Evolutionary conservation across 1,140 invertebrate genomes (phyloP).

Genomic region (Drosophila navojoa): DNA sequence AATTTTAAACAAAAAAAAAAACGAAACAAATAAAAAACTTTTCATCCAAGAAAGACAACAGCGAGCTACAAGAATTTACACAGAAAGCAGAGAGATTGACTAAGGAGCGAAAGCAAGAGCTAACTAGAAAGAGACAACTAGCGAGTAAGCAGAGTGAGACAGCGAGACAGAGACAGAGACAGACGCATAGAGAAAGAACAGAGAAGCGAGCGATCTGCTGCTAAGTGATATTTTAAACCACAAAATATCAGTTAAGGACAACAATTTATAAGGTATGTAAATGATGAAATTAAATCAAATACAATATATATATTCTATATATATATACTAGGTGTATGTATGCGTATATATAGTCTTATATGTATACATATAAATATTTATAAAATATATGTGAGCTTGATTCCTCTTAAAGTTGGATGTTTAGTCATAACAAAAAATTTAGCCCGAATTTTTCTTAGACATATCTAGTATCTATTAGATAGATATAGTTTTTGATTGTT

Average conservation of each 20-base stretch:
- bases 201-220: conserved; percentile 51
- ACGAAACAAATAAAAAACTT: background rate
- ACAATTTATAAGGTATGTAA: conserved; percentile 70
- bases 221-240: conserved; percentile 75
- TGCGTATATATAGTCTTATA: too few relatives aligned
- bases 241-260: conserved; percentile 79
- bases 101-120: conserved; percentile 10
- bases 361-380: too few relatives aligned
- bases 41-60: conserved; percentile 26
- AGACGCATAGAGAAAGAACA: conserved; percentile 16
- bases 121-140: conserved; percentile 21
- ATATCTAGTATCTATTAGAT: too few relatives aligned
- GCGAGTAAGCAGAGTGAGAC: background rate
- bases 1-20: conserved; percentile 4
- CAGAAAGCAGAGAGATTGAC: conserved; percentile 21
- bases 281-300: background rate
- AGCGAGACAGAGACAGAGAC: conserved; percentile 18
- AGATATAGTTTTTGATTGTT: too few relatives aligned
- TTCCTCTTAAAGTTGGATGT: too few relatives aligned
- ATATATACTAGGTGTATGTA: too few relatives aligned
- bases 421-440: too few relatives aligned
- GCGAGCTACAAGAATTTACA: conserved; percentile 72
- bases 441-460: too few relatives aligned
- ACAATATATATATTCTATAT: too few relatives aligned
- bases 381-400: too few relatives aligned